Evolutionary conservation across 2,113 vertebrate genomes (phyloP).

Genomic region (Strigops habroptila): DNA sequence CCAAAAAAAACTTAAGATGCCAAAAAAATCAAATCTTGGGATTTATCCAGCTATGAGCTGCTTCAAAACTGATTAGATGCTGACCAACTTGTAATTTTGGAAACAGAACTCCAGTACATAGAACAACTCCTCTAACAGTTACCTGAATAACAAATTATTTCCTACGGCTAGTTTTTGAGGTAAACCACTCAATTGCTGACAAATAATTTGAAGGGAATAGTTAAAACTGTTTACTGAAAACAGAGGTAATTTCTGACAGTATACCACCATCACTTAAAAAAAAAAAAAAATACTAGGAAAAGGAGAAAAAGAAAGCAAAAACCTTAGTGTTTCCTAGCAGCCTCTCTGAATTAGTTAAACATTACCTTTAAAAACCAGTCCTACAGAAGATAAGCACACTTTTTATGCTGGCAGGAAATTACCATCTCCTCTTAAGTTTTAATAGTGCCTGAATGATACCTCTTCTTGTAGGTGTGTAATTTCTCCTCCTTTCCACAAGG

Average conservation of each 20-base stretch:
- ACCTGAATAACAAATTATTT: neutral
- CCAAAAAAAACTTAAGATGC: neutral
- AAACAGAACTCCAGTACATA: neutral
- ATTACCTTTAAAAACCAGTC: neutral
- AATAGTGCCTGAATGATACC: neutral
- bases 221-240: neutral
- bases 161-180: neutral
- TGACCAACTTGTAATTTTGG: neutral
- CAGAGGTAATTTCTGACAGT: neutral
- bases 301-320: neutral
- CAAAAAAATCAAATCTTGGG: neutral
- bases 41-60: neutral
- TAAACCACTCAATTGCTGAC: neutral
- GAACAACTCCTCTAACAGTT: neutral
- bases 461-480: neutral
- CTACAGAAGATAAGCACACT: neutral
- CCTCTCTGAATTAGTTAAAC: neutral
- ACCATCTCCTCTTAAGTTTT: neutral
- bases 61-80: neutral
- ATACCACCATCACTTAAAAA: neutral
- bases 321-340: neutral
- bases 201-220: neutral
- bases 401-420: neutral
- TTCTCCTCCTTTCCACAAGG: neutral
- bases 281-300: neutral